Base-by-base conservation (phyloP, 2,888 invertebrate species). In the Tridacna gigas region DNA sequence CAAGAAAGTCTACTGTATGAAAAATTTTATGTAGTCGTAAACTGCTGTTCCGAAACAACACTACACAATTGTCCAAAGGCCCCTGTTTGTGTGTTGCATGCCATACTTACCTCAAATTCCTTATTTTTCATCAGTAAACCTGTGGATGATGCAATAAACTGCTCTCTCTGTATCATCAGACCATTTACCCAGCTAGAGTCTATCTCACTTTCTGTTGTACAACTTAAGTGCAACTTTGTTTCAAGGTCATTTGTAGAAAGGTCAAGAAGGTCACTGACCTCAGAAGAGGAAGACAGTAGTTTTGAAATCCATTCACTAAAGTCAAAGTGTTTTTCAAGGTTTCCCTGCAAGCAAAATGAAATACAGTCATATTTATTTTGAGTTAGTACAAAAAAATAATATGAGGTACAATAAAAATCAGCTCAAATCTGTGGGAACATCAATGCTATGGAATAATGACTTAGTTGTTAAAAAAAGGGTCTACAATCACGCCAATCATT, bases 101-200 rank as follows among this genome's bases (percentile, higher is more conserved):
- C n/a, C n/a, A n/a, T n/a, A 51, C 26, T 37, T 74, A 85, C 85
- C 79, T 82, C 78, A 56, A 78, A 86, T 37, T 75, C 78, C 20
- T 25, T 51, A 63, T 63, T n/a, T 15, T 60, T 66, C 86, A 82
- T 80, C 66, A 80, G 65, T 12, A 80, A 47, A 28, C 77, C 86
- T 28, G 82, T 66, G 20, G 71, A 65, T n/a, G 86, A 66, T 0
- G 73, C 65, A 9, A 80, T 28, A 51, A 47, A 51, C 47, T 26
- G n/a, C 15, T 77, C 77, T 69, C 63, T 74, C 18, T 82, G 51
- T 25, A 25, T 71, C 25, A 71, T 26, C 51, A 78, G 47, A 18
- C 48, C 67, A 22, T 75, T 66, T 15, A 80, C 26, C 82, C 82
- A 86, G 71, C 78, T 83, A n/a, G 78, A 80, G 77, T 86, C 82